Base-by-base conservation (phyloP, 2,797 vertebrate genomes). In the Ispidina lecontei region DNA sequence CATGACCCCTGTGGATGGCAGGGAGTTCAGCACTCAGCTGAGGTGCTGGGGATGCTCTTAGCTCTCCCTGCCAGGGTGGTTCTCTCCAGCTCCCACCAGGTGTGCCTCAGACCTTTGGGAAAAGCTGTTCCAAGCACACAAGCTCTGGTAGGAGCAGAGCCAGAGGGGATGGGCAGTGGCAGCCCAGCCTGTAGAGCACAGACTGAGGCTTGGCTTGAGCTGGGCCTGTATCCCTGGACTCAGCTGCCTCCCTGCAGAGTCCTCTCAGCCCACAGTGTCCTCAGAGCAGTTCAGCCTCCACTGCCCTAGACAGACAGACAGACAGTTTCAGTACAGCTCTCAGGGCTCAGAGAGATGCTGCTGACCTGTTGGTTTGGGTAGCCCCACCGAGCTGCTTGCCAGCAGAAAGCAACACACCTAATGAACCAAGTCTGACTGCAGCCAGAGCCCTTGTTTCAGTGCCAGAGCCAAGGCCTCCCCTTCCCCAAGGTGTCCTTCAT, bases 401-500 rank as follows among this genome's bases (percentile, higher is more conserved):
- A 33, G 19, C 58, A 41, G 8, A n/a, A 62, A 47, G 1, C 59
- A 67, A 31, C 37, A 29, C 0, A 0, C 25, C 51, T 49, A 35
- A 37, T 90, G 59, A 70, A 84, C 37, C n/a, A 52, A 17, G 41
- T 65, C 56, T 21, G n/a, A 69, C 5, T 52, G 37, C 62, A 77
- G 64, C 6, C 77, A 37, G 7, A 70, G 71, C 76, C 35, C 43
- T 79, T 47, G 17, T 71, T 60, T 63, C 55, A 23, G 26, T 85
- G 71, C 44, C n/a, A 47, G 78, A 74, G 54, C 37, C 63, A 74
- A 74, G 60, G 44, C 14, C 22, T 20, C 23, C 23, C 2, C 25
- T 78, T 70, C 37, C 51, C 23, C 68, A 33, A n/a, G 80, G 71
- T 73, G 77, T 73, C 83, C 75, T 70, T 76, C 64, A 13, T 72